Percentiles rank a stretch among this genome's conserved stretches.
These are phyloP conservation scores for Crotalus helleri DNA, from an alignment of 2,113 vertebrate species.

Conservation along the genomic window DNA sequence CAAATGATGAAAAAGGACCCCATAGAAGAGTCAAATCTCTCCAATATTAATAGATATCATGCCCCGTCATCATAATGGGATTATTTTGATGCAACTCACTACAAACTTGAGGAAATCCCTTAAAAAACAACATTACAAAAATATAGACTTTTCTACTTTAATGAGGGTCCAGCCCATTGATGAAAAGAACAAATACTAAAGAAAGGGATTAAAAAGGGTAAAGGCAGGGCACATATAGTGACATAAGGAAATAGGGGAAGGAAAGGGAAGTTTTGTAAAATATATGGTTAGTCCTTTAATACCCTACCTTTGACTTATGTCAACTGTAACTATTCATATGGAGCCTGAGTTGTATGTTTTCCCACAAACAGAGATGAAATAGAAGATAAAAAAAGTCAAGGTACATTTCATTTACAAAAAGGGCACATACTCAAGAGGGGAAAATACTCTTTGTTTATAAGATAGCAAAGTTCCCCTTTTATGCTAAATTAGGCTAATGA, in stretches of 20 bases:
- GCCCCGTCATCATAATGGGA: not conserved
- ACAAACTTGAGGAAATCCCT: not conserved
- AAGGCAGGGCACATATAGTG: not conserved
- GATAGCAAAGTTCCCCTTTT: not conserved
- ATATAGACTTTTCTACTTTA: not conserved
- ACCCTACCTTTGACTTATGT: accelerated
- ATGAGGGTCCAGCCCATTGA: not conserved
- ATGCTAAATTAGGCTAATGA: not conserved
- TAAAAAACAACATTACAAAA: not conserved
- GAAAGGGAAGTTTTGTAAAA: not conserved
- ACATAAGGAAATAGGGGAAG: not conserved
- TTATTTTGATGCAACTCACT: not conserved
- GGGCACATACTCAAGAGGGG: not conserved
- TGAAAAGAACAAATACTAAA: not conserved
- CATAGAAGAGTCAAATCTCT: not conserved
- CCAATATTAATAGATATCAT: not conserved
- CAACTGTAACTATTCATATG: not conserved
- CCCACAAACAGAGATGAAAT: not conserved
- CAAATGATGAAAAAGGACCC: not conserved
- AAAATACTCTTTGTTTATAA: not conserved
- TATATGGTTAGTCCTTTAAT: not conserved
- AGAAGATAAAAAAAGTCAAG: not conserved
- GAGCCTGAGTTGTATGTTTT: not conserved
- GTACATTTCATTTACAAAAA: not conserved
- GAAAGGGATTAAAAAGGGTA: not conserved